phyloP scores from a whole-genome alignment of 2,797 vertebrate genomes.

The Coregonus sp. region DNA sequence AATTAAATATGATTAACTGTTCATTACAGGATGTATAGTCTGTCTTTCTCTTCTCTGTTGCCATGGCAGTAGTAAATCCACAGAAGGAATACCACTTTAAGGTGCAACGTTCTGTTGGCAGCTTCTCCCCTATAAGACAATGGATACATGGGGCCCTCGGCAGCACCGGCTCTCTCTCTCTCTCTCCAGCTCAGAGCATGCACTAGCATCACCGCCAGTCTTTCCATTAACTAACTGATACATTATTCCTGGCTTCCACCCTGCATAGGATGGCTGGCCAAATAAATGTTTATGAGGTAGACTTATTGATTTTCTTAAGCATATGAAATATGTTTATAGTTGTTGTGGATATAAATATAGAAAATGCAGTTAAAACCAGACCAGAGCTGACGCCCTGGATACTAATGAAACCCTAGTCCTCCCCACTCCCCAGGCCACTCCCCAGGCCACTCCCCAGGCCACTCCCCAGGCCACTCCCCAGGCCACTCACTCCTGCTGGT shows the following conservation, averaged over 20 bases:
- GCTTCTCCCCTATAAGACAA: slow-evolving; percentile 21
- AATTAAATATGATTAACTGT: background rate
- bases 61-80: slow-evolving; percentile 28
- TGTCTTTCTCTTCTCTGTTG: slow-evolving; percentile 18
- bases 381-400: background rate
- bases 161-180: background rate
- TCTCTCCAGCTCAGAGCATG: background rate
- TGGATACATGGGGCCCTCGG: slow-evolving; percentile 8
- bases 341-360: background rate
- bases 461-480: background rate
- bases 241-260: background rate
- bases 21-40: background rate
- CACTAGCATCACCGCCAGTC: slow-evolving; percentile 17
- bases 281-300: background rate
- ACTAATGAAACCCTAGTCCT: background rate
- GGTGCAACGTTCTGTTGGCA: slow-evolving; percentile 27
- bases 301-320: background rate
- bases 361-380: background rate
- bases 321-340: background rate
- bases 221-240: slow-evolving; percentile 6
- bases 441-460: background rate
- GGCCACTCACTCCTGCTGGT: slow-evolving; percentile 79
- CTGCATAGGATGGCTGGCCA: background rate
- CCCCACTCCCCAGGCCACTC: background rate
- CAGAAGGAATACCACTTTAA: slow-evolving; percentile 32